A percentile compares a stretch with the other conserved stretches of the same genome.
Conservation (phyloP, 2,113 vertebrate genomes). For the Leucosticte australis region DNA sequence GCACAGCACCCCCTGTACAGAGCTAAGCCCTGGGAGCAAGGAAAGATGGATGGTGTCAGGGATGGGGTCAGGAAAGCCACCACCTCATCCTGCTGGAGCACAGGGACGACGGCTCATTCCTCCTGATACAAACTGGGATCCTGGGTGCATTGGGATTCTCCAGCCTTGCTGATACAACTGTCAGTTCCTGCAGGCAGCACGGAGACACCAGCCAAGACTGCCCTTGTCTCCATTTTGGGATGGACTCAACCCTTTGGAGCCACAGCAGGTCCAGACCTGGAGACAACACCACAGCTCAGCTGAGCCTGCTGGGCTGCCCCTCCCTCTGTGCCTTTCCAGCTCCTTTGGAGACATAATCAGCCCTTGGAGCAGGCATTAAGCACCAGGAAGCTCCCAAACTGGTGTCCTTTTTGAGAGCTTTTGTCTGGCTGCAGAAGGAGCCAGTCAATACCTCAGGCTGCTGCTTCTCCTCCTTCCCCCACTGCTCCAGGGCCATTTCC, state of each 20-base stretch:
- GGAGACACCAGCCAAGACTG: background rate
- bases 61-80: background rate
- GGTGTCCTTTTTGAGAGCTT: background rate
- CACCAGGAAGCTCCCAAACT: background rate
- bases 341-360: background rate
- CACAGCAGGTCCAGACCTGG: background rate
- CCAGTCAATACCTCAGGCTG: background rate
- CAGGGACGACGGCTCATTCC: background rate
- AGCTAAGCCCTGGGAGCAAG: background rate
- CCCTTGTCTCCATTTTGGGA: fast-evolving
- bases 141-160: background rate
- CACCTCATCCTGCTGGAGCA: background rate
- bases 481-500: background rate
- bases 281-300: background rate
- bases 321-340: background rate
- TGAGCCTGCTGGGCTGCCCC: background rate
- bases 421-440: background rate
- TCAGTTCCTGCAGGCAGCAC: background rate
- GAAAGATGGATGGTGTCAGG: background rate
- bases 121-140: background rate
- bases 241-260: background rate
- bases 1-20: background rate
- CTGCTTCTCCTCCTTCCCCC: background rate
- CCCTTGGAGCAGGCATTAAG: background rate
- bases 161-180: background rate